Percentiles rank a stretch among this genome's conserved stretches.
Conservation (phyloP, 2,888 invertebrate genomes). For the Crioceris asparagi region DNA sequence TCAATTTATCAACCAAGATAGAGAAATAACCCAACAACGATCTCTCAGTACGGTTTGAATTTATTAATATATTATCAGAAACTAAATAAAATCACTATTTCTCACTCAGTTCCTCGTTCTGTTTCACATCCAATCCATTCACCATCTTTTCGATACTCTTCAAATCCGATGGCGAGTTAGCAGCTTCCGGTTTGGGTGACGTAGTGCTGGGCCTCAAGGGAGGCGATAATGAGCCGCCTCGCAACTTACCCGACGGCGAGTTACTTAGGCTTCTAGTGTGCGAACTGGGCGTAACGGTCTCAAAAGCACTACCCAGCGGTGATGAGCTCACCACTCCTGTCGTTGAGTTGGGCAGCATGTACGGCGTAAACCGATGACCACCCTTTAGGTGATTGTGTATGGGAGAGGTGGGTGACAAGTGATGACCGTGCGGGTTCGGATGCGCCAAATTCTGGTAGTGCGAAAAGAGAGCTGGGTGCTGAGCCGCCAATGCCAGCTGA, state of each 20-base stretch:
- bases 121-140: slow-evolving; percentile 84
- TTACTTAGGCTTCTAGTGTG: slow-evolving; percentile 54
- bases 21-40: slow-evolving; percentile 5
- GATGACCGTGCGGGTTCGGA: slow-evolving; percentile 48
- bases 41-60: slow-evolving; percentile 15
- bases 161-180: slow-evolving; percentile 66
- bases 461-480: slow-evolving; percentile 67
- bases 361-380: slow-evolving; percentile 80
- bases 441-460: slow-evolving; percentile 54
- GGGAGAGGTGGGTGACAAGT: slow-evolving; percentile 45
- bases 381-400: slow-evolving; percentile 59
- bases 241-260: slow-evolving; percentile 42
- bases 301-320: slow-evolving; percentile 73
- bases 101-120: slow-evolving; percentile 36
- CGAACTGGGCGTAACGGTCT: slow-evolving; percentile 74
- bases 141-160: slow-evolving; percentile 98
- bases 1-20: slow-evolving; percentile 4
- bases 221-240: slow-evolving; percentile 42
- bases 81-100: slow-evolving; percentile 33
- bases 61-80: slow-evolving; percentile 1
- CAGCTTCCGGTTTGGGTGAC: slow-evolving; percentile 42
- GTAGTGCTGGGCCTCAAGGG: slow-evolving; percentile 47
- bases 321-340: slow-evolving; percentile 41
- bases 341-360: slow-evolving; percentile 60
- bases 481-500: slow-evolving; percentile 77